Evolutionary conservation across 2,797 vertebrate genomes (phyloP), one percentile per base, ranked within the genome.

Genomic region (Neosalanx taihuensis): DNA sequence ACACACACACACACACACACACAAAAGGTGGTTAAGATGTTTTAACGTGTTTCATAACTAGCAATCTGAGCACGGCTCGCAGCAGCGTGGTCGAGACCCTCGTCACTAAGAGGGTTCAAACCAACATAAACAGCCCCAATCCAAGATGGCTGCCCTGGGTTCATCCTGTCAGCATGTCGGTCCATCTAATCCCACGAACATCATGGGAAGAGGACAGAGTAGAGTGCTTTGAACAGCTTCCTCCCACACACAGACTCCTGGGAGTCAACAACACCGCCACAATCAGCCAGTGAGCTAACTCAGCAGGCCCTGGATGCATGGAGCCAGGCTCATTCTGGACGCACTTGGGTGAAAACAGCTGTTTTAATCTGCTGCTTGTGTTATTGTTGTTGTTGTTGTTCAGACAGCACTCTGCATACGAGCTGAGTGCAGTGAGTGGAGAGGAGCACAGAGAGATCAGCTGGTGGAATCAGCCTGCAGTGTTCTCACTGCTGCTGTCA

Each of bases 211-310:
- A 35, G 53, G 64, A 51, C 59, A 49, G 60, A 31, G 35, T 62
- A 62, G 53, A 64, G 71, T 83, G 80, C 75, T 84, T 87, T 83
- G 86, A 88, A 90, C 83, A 83, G 83, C 76, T 77, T 71, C 75
- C 79, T 78, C 79, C 76, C 79, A 70, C 79, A 82, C 83, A 60
- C 63, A 83, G 83, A 83, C 75, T n/a, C 76, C 79, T 64, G 75
- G 76, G 74, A 81, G 77, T 86, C 88, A 84, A 82, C 80, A 84
- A 83, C 31, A 33, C 76, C 7, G 18, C 80, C 81, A 82, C 84
- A 88, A 86, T 86, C 86, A 85, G 81, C 84, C 82, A 85, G 78
- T 64, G 76, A 85, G 86, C 86, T 89, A 83, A 89, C 84, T 87
- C 82, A 64, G 41, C 82, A 70, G 83, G 82, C 87, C 88, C 81